These are phyloP conservation scores for Ectemnius continuus DNA, from an alignment of 2,888 invertebrate species.

Conservation along the genomic window DNA sequence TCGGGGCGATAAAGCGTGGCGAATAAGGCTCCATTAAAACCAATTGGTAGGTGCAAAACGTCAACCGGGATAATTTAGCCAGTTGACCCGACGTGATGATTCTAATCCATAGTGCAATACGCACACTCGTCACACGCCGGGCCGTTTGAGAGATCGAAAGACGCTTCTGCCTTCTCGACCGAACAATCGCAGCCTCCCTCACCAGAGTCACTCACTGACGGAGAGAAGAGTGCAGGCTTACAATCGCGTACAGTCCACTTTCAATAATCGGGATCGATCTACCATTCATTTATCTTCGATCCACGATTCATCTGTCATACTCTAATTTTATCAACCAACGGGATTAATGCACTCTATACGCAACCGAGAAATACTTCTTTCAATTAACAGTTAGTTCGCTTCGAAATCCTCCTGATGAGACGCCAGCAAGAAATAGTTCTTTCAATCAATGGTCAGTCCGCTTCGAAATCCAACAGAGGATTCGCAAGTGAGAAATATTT, in stretches of 20 bases:
- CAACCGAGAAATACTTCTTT: conserved; percentile 25
- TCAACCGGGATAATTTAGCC: conserved; percentile 72
- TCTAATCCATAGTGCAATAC: conserved; percentile 61
- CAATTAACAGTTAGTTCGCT: background rate
- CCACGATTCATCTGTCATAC: conserved; percentile 28
- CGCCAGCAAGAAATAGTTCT: background rate
- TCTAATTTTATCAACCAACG: conserved; percentile 12
- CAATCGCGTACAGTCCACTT: conserved; percentile 1
- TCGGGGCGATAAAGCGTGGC: conserved; percentile 48
- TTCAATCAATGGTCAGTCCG: no score
- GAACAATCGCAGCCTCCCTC: background rate
- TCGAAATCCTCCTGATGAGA: background rate
- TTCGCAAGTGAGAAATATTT: no score
- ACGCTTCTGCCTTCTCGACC: background rate
- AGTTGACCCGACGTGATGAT: conserved; percentile 68
- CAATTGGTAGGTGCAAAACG: conserved; percentile 76
- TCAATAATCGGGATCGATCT: conserved; percentile 3
- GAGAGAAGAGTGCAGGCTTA: no score
- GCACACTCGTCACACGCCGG: conserved; percentile 51
- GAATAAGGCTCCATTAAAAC: conserved; percentile 71
- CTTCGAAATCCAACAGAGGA: no score
- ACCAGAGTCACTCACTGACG: background rate
- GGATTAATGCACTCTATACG: conserved; percentile 28
- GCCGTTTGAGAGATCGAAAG: conserved; percentile 16
- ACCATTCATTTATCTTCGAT: conserved; percentile 2